A percentile compares a stretch with the other conserved stretches of the same genome.
phyloP scores from a whole-genome alignment of 1,140 invertebrate genomes.

The Vanessa tameamea region DNA sequence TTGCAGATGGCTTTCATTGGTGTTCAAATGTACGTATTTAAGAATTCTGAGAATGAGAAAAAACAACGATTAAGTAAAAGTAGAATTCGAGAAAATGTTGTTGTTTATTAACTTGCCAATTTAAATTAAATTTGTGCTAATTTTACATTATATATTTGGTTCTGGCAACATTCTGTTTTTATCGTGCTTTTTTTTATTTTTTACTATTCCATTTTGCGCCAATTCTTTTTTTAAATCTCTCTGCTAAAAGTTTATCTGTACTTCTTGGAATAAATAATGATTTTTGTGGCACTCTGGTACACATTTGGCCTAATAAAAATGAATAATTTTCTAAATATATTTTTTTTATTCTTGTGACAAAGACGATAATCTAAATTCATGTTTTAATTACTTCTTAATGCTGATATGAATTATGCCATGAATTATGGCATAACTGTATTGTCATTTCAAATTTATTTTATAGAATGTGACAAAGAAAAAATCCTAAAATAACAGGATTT shows the following conservation, averaged over 20 bases:
- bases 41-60: slow-evolving; percentile 34
- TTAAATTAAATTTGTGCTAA: background rate
- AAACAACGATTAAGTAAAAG: slow-evolving; percentile 17
- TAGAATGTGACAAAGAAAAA: background rate
- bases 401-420: too few species aligned
- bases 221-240: background rate
- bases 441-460: background rate
- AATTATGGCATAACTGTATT: background rate
- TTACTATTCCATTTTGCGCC: background rate
- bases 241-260: background rate
- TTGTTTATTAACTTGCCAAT: background rate
- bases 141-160: background rate
- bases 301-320: slow-evolving; percentile 8
- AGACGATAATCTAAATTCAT: background rate
- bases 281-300: background rate
- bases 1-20: slow-evolving; percentile 47
- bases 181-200: background rate
- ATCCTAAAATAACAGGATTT: background rate
- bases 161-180: background rate
- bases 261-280: background rate
- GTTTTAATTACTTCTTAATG: background rate
- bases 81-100: background rate
- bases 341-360: slow-evolving; percentile 11
- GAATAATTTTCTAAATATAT: background rate
- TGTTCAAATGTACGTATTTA: slow-evolving; percentile 42